Conservation (phyloP, 2,113 vertebrate genomes). For the Eublepharis macularius region DNA sequence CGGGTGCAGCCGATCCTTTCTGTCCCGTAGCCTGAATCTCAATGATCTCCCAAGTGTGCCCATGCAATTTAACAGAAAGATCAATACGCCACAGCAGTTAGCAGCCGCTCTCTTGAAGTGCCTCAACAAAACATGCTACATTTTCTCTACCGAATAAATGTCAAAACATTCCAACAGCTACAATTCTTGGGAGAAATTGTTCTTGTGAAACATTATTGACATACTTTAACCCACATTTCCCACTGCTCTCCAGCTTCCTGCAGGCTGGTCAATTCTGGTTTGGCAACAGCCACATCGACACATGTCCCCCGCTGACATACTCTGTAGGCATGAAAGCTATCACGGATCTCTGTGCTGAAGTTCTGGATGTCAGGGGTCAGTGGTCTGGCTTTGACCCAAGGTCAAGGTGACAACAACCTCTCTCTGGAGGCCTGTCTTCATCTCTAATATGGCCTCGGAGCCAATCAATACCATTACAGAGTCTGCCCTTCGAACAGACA, state of each 20-base stretch:
- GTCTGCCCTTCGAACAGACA: slow-evolving; percentile 69
- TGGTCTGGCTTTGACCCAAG: slow-evolving; percentile 84
- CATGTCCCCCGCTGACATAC: slow-evolving; percentile 73
- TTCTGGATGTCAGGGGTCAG: slow-evolving; percentile 76
- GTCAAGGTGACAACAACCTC: slow-evolving; percentile 89
- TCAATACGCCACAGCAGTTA: slow-evolving; percentile 93
- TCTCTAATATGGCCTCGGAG: slow-evolving; percentile 85
- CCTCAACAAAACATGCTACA: slow-evolving; percentile 82
- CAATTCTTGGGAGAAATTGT: slow-evolving; percentile 90
- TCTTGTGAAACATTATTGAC: slow-evolving; percentile 97
- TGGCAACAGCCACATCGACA: slow-evolving; percentile 78
- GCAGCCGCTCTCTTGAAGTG: slow-evolving; percentile 86
- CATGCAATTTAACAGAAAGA: slow-evolving; percentile 93
- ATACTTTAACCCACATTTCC: slow-evolving; percentile 93
- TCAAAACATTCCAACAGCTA: slow-evolving; percentile 87
- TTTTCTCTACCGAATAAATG: slow-evolving; percentile 88
- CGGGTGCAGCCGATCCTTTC: slow-evolving; percentile 81
- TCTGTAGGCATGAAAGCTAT: slow-evolving; percentile 72
- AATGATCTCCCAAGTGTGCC: slow-evolving; percentile 87
- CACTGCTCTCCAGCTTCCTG: slow-evolving; percentile 78
- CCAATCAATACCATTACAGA: slow-evolving; percentile 89
- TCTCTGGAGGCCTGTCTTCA: slow-evolving; percentile 81
- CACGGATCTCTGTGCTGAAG: slow-evolving; percentile 62
- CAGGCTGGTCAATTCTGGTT: slow-evolving; percentile 89
- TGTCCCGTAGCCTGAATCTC: slow-evolving; percentile 87